Evolutionary conservation across 2,888 invertebrate species (phyloP), one percentile per base, ranked within the genome.

Genomic region (Drosophila koepferae): DNA sequence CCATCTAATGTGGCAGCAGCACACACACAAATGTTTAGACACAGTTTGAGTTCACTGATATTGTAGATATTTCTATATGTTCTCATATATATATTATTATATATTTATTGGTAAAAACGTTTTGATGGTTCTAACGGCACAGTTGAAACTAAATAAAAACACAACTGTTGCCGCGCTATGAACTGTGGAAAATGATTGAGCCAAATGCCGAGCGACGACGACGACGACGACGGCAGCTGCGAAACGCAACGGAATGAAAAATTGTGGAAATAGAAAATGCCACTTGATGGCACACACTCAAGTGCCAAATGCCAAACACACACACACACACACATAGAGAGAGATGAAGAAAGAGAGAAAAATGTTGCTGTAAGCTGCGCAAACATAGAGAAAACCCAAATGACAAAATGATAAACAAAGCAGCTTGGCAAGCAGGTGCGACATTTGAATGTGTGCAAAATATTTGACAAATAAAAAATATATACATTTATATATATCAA

Each of bases 81-180:
- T 3, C 23, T 23, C n/a, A 40, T 43, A 20, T 34, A 40, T 56
- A 20, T 34, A 40, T 49, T n/a, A 31, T 46, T 23, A 1, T 9
- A 46, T 36, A n/a, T 62, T 28, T 43, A 18, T 66, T 66, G 40
- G 40, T 38, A 8, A 46, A 34, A 66, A 28, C 36, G 48, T n/a
- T 55, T 66, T 23, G 44, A 44, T 63, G 67, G 63, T 72, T 77
- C 60, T 61, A 77, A 62, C 72, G 63, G 66, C 72, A 58, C 86
- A 76, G 77, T 77, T 71, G 81, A 84, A 85, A 77, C 80, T 75
- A 81, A 84, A 87, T 62, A 89, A 87, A 89, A 82, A 86, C 74
- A 87, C 82, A 85, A 86, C 80, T 87, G 87, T 72, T 65, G 67
- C 66, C 66, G 64, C 46, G 56, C 51, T 64, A 65, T 63, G 74